Evolutionary conservation across 2,797 vertebrate genomes (phyloP).

Genomic region (Columba guinea): DNA sequence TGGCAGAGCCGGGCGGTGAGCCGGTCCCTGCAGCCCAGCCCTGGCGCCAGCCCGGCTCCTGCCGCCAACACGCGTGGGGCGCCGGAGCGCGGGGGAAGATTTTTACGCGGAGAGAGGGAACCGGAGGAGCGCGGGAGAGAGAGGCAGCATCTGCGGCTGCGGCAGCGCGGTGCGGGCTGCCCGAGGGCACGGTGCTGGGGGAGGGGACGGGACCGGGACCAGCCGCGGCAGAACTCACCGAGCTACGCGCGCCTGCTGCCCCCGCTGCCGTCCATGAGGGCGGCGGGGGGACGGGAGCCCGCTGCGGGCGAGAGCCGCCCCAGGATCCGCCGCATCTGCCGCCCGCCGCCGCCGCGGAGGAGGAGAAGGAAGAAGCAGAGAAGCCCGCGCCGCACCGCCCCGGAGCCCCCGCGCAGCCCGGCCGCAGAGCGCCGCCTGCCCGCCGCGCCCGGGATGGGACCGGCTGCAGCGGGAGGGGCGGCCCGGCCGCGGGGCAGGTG

Average conservation of each 20-base stretch:
- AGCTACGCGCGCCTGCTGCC: slow-evolving; percentile 45
- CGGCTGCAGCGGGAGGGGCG: not conserved
- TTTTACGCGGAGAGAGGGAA: not conserved
- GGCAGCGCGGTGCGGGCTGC: not conserved
- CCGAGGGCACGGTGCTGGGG: not conserved
- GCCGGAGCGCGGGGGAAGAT: accelerated
- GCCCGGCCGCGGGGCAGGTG: not conserved
- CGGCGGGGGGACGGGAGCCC: slow-evolving; percentile 38
- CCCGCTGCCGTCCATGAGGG: slow-evolving; percentile 44
- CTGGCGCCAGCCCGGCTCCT: not conserved
- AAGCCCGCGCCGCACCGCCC: slow-evolving; percentile 5
- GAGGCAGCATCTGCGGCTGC: not conserved
- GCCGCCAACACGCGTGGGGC: not conserved
- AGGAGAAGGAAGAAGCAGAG: not conserved
- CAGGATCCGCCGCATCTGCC: slow-evolving; percentile 37
- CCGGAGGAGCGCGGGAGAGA: not conserved
- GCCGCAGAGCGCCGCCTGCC: slow-evolving; percentile 58
- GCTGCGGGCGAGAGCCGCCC: slow-evolving; percentile 16
- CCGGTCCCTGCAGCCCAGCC: not conserved
- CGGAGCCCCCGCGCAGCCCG: not conserved
- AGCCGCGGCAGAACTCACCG: slow-evolving; percentile 20
- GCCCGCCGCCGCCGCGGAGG: not conserved
- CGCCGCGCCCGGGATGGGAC: not conserved
- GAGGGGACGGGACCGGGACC: not conserved
- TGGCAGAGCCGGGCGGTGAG: not conserved